Conservation (phyloP, 2,113 vertebrate genomes). For the Stomatorhinus ivindoensis region DNA sequence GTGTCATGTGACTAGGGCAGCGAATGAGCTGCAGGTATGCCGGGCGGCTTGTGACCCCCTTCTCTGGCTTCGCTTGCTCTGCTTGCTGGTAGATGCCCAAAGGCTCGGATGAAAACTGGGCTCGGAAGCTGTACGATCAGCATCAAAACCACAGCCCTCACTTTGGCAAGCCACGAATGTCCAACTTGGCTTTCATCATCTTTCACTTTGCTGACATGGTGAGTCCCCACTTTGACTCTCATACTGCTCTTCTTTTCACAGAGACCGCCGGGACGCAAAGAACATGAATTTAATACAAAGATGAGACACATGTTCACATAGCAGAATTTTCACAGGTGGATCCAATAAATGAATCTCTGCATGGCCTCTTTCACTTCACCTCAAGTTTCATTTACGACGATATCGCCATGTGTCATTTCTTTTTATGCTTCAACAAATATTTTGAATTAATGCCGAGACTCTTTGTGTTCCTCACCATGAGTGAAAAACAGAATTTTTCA, state of each 20-base stretch:
- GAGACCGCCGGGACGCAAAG: background rate
- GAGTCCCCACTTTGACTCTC: conserved; percentile 9
- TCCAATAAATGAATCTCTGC: background rate
- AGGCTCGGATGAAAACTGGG: conserved; percentile 68
- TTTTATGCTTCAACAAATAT: background rate
- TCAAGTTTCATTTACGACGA: background rate
- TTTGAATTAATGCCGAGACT: background rate
- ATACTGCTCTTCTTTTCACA: background rate
- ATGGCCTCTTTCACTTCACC: background rate
- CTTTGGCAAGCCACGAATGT: conserved; percentile 64
- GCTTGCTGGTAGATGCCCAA: conserved; percentile 61
- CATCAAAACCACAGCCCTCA: conserved; percentile 52
- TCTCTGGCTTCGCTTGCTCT: background rate
- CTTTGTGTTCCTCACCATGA: background rate
- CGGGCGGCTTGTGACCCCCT: background rate
- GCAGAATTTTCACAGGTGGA: background rate
- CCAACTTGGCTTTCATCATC: conserved; percentile 56
- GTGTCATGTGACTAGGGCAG: background rate
- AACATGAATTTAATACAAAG: background rate
- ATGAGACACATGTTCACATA: background rate
- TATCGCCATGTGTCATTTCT: background rate
- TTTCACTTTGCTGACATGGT: conserved; percentile 69
- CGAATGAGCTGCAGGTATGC: background rate
- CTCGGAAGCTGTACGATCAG: conserved; percentile 62
- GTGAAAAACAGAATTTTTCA: background rate